phyloP scores from a whole-genome alignment of 1,140 invertebrate genomes.

The Sipha flava region DNA sequence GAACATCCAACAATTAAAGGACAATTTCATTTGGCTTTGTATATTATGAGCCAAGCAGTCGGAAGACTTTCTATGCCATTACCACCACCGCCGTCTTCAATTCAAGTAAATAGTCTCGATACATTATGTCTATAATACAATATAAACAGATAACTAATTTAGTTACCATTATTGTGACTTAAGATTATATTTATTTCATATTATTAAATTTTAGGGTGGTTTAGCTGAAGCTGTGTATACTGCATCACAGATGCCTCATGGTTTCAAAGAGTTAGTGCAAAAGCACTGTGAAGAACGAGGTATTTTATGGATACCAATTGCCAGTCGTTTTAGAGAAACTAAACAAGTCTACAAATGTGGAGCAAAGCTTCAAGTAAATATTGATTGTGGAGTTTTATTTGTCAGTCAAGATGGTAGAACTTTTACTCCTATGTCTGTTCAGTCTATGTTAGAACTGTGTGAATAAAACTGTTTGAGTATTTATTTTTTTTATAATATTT shows the following conservation, averaged over 20 bases:
- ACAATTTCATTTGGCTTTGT: constrained; percentile 76
- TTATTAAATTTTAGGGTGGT: constrained; percentile 42
- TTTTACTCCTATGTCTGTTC: constrained; percentile 22
- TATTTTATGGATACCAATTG: constrained; percentile 79
- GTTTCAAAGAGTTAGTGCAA: constrained; percentile 83
- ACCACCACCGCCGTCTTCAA: constrained; percentile 49
- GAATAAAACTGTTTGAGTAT: no score
- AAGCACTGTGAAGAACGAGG: constrained; percentile 79
- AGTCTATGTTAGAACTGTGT: constrained; percentile 19
- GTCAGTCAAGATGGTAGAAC: constrained; percentile 36
- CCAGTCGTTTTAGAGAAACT: constrained; percentile 67
- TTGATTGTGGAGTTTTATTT: constrained; percentile 65
- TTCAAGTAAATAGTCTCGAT: neutral
- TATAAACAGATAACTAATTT: neutral
- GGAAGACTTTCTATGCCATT: constrained; percentile 41
- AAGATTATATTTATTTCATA: neutral
- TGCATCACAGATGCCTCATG: constrained; percentile 55
- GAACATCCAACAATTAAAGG: constrained; percentile 62
- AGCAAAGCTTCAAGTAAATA: constrained; percentile 59
- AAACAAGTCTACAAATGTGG: constrained; percentile 80
- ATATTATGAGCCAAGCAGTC: constrained; percentile 82
- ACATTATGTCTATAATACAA: neutral
- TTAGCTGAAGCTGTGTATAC: constrained; percentile 54
- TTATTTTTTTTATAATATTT: no score
- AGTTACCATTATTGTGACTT: neutral